phyloP scores from a whole-genome alignment of 2,113 vertebrate genomes.

The Mixornis gularis region DNA sequence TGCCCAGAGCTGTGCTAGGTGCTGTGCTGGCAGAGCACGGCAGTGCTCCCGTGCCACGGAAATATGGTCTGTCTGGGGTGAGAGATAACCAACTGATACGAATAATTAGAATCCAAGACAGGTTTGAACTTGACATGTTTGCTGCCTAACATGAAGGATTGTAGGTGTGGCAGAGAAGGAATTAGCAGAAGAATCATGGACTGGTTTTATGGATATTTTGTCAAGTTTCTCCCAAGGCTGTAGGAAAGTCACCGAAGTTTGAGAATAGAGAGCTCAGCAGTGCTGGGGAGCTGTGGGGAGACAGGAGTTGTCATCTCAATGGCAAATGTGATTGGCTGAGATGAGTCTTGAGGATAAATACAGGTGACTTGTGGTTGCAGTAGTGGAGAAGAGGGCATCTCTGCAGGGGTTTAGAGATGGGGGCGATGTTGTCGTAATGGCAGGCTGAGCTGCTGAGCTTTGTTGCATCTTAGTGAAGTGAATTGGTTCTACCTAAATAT shows the following conservation, averaged over 20 bases:
- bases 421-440: fast-evolving
- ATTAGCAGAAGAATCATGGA: neutral
- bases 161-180: conserved; percentile 10
- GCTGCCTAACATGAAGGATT: neutral
- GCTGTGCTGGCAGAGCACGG: neutral
- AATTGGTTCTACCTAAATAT: conserved; percentile 32
- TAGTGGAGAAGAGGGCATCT: neutral
- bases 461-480: neutral
- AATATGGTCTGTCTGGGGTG: neutral
- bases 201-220: neutral
- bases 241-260: neutral
- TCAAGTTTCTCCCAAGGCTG: neutral
- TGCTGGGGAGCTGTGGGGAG: neutral
- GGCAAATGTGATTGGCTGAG: neutral
- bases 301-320: neutral
- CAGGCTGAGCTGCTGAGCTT: neutral
- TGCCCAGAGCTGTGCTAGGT: neutral
- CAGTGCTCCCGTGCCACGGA: neutral
- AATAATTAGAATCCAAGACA: neutral
- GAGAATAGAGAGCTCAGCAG: neutral
- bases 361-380: neutral
- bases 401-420: neutral
- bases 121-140: neutral
- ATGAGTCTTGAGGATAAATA: neutral
- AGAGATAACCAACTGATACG: neutral